Base-by-base conservation (phyloP, 2,888 invertebrate genomes). In the Parnassius orleans region DNA sequence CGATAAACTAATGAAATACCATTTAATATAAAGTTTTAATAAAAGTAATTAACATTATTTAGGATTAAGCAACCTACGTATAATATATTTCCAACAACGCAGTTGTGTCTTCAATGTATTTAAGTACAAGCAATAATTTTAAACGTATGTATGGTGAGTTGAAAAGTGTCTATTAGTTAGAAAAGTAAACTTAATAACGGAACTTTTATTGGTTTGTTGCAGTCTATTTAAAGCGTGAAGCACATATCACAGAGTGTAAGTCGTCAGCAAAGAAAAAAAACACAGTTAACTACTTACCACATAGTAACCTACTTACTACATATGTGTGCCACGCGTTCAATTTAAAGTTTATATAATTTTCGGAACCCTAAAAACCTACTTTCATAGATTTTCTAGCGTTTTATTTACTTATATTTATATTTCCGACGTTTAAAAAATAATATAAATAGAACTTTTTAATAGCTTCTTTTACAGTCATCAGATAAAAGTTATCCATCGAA, bases 181-280 rank as follows among this genome's bases (percentile, higher is more conserved):
- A 56, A 60, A 53, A 54, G 60, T 60, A 63, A 63, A 60, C 56
- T 52, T 63, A 47, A 43, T 56, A 63, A 60, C 63, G 52, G 60
- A 53, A 54, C 46, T 59, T 63, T 63, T 63, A 63, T 56, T 60
- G 46, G 51, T 63, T 63, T 63, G 57, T 63, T 59, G 55, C 58
- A 61, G 55, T 63, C 63, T 48, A 59, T 63, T 60, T 52, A 52
- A 60, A 53, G 63, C 63, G 63, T 63, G 56, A 53, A 60, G 59
- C 60, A 60, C 43, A 46, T 56, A 63, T 59, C 53, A 50, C 63
- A n/a, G 9, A 59, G 59, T 50, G 48, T 41, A n/a, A 24, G 33
- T n/a, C 15, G 43, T 51, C 55, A 51, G 50, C 50, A 55, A 48
- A 47, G 52, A 52, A 47, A 52, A 47, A 42, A 55, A 59, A 59